Conservation (phyloP, 1,140 invertebrate species). For the Lordiphosa stackelbergi region DNA sequence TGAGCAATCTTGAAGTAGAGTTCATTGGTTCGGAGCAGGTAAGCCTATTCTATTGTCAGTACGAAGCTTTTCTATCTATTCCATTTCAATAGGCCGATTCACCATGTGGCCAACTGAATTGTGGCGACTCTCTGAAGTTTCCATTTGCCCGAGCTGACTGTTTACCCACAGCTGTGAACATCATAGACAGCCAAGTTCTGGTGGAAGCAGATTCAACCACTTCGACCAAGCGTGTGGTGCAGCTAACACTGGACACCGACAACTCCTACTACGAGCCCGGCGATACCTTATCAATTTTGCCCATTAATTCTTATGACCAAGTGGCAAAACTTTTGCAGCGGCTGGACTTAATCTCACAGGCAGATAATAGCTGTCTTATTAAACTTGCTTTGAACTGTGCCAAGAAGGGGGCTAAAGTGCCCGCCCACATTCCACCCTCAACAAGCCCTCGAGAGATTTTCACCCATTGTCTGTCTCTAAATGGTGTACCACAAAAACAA, state of each 20-base stretch:
- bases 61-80: background rate
- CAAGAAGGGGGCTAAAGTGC: conserved; percentile 64
- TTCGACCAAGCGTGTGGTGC: conserved; percentile 48
- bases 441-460: conserved; percentile 69
- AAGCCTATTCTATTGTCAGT: background rate
- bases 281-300: conserved; percentile 63
- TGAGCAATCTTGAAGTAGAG: conserved; percentile 41
- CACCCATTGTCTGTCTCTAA: conserved; percentile 70
- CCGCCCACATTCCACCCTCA: conserved; percentile 68
- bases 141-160: conserved; percentile 40
- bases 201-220: conserved; percentile 32
- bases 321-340: conserved; percentile 40
- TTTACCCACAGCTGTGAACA: conserved; percentile 15
- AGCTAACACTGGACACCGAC: conserved; percentile 40
- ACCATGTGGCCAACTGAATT: conserved; percentile 34
- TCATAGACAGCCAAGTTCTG: conserved; percentile 31
- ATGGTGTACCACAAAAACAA: conserved; percentile 76
- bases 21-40: conserved; percentile 31
- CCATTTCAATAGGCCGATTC: conserved; percentile 8
- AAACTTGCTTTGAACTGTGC: conserved; percentile 26
- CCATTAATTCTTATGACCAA: conserved; percentile 29
- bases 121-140: conserved; percentile 37
- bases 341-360: conserved; percentile 28
- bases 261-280: conserved; percentile 44
- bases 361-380: conserved; percentile 39